Evolutionary conservation across 2,888 invertebrate genomes (phyloP).

Genomic region (Ochropleura plecta): DNA sequence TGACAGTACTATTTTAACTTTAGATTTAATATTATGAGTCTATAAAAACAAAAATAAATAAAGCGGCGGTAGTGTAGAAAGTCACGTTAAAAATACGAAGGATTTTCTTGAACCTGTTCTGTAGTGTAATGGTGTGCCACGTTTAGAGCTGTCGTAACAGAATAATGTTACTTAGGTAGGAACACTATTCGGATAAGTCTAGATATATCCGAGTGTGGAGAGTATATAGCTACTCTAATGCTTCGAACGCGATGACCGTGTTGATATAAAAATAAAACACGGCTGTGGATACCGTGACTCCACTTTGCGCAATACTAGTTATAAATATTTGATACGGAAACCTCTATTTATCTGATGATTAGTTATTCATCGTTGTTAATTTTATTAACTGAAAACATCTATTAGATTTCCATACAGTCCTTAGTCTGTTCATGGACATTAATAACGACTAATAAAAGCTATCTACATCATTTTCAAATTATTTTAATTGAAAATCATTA

Average conservation of each 20-base stretch:
- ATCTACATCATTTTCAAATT: constrained; percentile 65
- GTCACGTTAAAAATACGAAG: background rate
- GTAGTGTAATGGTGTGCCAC: constrained; percentile 8
- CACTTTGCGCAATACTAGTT: background rate
- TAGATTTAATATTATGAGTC: background rate
- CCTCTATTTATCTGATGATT: constrained; percentile 6
- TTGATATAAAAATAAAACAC: constrained; percentile 26
- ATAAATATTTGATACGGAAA: constrained; percentile 3
- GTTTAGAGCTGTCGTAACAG: constrained; percentile 11
- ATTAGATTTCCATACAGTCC: constrained; percentile 6
- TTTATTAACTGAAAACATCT: constrained; percentile 7
- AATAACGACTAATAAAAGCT: constrained; percentile 41
- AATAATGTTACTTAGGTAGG: background rate
- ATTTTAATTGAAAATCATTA: constrained; percentile 74
- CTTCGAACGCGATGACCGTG: background rate
- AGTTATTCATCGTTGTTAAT: constrained; percentile 8
- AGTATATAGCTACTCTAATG: background rate
- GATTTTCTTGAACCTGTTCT: background rate
- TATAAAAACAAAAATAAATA: background rate
- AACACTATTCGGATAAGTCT: no score
- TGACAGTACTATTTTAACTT: background rate
- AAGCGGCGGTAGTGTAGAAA: no score
- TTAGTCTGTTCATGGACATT: constrained; percentile 6
- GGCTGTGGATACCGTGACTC: background rate
- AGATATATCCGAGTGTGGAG: background rate